A percentile compares a stretch with the other conserved stretches of the same genome.
Evolutionary conservation across 2,888 invertebrate species (phyloP).

Genomic region (Napeogenes inachia): DNA sequence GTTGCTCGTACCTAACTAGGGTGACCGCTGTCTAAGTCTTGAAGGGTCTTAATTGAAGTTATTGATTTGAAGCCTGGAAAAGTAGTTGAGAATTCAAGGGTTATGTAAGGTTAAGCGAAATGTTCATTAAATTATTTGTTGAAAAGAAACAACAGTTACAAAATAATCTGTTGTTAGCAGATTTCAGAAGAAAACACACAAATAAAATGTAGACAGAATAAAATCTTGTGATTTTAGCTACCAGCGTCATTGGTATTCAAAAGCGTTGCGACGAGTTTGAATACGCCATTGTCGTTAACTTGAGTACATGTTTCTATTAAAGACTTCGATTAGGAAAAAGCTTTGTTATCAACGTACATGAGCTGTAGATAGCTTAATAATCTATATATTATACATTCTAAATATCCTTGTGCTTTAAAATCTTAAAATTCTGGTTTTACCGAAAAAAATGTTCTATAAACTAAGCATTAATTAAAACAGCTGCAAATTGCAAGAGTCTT

Average conservation of each 20-base stretch:
- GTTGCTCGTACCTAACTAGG: conserved; percentile 25
- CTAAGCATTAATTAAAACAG: too few relatives aligned
- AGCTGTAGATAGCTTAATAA: not conserved
- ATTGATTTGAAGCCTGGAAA: conserved; percentile 25
- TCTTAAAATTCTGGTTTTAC: too few relatives aligned
- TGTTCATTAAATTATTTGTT: too few relatives aligned
- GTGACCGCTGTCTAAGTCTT: conserved; percentile 28
- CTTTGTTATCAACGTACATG: not conserved
- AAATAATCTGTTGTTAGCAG: too few relatives aligned
- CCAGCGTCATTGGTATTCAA: conserved; percentile 1
- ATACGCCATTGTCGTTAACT: not conserved
- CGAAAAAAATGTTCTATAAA: too few relatives aligned
- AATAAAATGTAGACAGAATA: not conserved
- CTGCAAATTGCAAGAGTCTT: not conserved
- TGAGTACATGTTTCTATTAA: conserved; percentile 1
- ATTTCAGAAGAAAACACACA: too few relatives aligned
- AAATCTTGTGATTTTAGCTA: not conserved
- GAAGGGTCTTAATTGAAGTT: conserved; percentile 29
- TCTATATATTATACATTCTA: not conserved
- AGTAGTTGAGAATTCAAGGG: conserved; percentile 6
- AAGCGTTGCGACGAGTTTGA: conserved; percentile 2
- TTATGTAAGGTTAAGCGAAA: too few relatives aligned
- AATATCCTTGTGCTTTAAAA: too few relatives aligned
- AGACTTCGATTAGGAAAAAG: conserved; percentile 3
- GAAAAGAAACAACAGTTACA: too few relatives aligned